phyloP scores from a whole-genome alignment of 2,797 vertebrate species.

The Takifugu rubripes region DNA sequence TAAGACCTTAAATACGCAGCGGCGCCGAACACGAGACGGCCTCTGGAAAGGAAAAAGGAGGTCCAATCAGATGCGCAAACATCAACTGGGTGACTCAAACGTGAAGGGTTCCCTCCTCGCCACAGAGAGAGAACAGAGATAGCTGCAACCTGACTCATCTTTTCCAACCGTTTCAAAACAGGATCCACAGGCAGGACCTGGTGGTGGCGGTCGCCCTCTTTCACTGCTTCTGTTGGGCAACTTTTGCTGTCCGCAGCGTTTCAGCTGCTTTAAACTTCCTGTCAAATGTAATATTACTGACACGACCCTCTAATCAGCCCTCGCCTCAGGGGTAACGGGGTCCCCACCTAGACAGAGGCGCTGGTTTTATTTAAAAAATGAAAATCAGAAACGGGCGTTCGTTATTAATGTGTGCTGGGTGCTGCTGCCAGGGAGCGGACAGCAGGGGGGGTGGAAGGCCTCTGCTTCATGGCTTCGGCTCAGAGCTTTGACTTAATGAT shows the following conservation, averaged over 20 bases:
- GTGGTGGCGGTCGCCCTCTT: too few relatives aligned
- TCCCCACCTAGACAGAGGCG: too few relatives aligned
- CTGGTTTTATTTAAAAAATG: too few relatives aligned
- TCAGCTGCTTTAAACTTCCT: too few relatives aligned
- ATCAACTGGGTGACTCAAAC: constrained; percentile 54
- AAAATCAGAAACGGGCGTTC: too few relatives aligned
- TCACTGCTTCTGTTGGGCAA: too few relatives aligned
- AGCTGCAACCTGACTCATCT: constrained; percentile 62
- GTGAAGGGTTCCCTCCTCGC: constrained; percentile 50
- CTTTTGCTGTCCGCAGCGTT: too few relatives aligned
- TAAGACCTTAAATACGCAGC: constrained; percentile 4
- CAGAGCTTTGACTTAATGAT: constrained; percentile 42
- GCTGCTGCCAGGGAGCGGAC: constrained; percentile 13
- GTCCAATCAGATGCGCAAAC: constrained; percentile 1
- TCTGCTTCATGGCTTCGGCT: constrained; percentile 27
- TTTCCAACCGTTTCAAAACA: constrained; percentile 59
- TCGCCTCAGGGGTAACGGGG: too few relatives aligned
- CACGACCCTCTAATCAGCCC: too few relatives aligned
- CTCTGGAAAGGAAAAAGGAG: constrained; percentile 15
- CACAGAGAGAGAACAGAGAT: constrained; percentile 19
- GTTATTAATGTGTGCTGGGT: background rate
- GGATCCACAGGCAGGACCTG: constrained; percentile 35
- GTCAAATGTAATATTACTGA: too few relatives aligned
- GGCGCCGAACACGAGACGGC: background rate
- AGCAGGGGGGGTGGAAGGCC: constrained; percentile 31